Evolutionary conservation across 2,113 vertebrate species (phyloP).

Genomic region (Dipodomys spectabilis): DNA sequence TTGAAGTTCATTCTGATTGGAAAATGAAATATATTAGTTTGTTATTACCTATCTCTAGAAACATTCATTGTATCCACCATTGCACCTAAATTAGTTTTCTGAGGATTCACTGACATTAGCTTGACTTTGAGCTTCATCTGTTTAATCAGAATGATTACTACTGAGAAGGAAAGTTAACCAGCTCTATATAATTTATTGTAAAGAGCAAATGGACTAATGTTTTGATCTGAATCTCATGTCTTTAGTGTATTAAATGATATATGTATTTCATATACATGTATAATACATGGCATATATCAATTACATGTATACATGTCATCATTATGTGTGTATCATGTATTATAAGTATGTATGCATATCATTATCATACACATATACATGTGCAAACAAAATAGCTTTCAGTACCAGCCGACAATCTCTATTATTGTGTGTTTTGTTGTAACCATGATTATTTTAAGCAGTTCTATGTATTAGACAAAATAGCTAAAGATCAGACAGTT

Average conservation of each 20-base stretch:
- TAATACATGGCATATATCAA: too few relatives aligned
- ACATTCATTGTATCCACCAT: not conserved
- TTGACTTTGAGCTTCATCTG: slow-evolving; percentile 35
- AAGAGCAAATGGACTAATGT: not conserved
- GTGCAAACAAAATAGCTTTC: not conserved
- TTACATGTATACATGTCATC: not conserved
- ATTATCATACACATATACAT: too few relatives aligned
- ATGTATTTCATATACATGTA: too few relatives aligned
- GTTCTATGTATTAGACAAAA: not conserved
- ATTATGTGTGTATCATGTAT: too few relatives aligned
- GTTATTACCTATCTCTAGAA: not conserved
- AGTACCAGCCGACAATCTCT: not conserved
- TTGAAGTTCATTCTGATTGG: slow-evolving; percentile 47
- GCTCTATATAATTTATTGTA: not conserved
- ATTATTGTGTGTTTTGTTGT: not conserved
- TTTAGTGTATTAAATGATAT: not conserved
- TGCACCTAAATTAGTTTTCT: slow-evolving; percentile 42
- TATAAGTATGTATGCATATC: too few relatives aligned
- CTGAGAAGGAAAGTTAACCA: not conserved
- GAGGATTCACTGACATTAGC: not conserved
- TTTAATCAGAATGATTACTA: not conserved
- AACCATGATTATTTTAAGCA: slow-evolving; percentile 25
- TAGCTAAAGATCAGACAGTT: not conserved
- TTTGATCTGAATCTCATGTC: slow-evolving; percentile 35
- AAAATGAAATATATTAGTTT: slow-evolving; percentile 27